Conservation (phyloP, 2,113 vertebrate species). For the Aspidoscelis tigris region DNA sequence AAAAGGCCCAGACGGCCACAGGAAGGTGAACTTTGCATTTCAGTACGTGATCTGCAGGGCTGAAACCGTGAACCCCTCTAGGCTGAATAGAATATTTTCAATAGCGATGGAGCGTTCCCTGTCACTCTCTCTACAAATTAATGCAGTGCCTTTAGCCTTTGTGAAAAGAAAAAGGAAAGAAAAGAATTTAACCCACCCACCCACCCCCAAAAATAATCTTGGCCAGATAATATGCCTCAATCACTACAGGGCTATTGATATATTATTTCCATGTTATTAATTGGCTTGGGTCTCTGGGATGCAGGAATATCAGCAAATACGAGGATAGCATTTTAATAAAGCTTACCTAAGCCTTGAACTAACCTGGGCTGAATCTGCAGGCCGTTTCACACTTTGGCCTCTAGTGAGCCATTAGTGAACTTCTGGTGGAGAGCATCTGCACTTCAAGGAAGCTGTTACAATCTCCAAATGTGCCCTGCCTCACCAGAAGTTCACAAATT, state of each 20-base stretch:
- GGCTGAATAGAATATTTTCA: conserved; percentile 55
- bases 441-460: too few relatives aligned
- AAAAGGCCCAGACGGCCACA: background rate
- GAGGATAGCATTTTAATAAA: conserved; percentile 57
- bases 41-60: conserved; percentile 15
- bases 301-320: conserved; percentile 65
- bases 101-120: conserved; percentile 37
- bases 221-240: conserved; percentile 60
- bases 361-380: background rate
- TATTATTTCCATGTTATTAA: conserved; percentile 11
- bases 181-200: too few relatives aligned
- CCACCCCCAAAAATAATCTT: conserved; percentile 52
- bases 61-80: conserved; percentile 65
- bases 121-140: conserved; percentile 44
- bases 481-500: too few relatives aligned
- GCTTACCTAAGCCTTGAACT: conserved; percentile 14
- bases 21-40: conserved; percentile 48
- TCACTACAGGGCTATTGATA: conserved; percentile 63
- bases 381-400: too few relatives aligned
- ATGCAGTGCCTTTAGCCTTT: conserved; percentile 68
- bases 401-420: too few relatives aligned
- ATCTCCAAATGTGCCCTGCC: too few relatives aligned
- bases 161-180: conserved; percentile 59
- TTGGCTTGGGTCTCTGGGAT: conserved; percentile 55
- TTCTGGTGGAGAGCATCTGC: too few relatives aligned